phyloP scores from a whole-genome alignment of 2,888 invertebrate species.

The Agrotis segetum region DNA sequence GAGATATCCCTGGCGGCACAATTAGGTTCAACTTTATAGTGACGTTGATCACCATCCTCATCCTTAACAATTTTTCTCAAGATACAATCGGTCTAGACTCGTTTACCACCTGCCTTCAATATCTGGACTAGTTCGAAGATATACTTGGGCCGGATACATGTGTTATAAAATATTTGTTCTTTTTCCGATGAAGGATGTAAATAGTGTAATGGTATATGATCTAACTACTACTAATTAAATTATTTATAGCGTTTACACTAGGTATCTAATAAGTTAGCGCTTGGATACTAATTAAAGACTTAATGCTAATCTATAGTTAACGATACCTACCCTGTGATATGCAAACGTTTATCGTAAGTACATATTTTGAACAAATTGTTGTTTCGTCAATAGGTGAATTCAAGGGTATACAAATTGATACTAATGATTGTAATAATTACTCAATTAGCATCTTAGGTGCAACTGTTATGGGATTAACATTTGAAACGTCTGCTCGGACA shows the following conservation, averaged over 20 bases:
- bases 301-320: slow-evolving; percentile 31
- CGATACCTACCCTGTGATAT: slow-evolving; percentile 8
- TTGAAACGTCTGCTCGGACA: background rate
- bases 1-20: background rate
- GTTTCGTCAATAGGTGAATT: background rate
- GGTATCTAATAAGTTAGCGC: slow-evolving; percentile 27
- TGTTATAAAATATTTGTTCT: background rate
- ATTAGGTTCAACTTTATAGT: background rate
- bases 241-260: background rate
- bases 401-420: background rate
- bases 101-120: slow-evolving; percentile 32
- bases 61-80: background rate
- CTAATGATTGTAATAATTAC: background rate
- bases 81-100: slow-evolving; percentile 7
- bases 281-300: slow-evolving; percentile 33
- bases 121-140: slow-evolving; percentile 13
- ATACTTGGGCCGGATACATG: background rate
- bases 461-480: background rate
- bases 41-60: background rate
- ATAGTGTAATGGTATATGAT: slow-evolving; percentile 6
- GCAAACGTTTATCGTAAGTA: background rate
- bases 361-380: background rate
- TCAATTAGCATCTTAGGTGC: background rate
- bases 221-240: slow-evolving; percentile 16
- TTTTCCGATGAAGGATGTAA: slow-evolving; percentile 20